Base-by-base conservation (phyloP, 2,888 invertebrate genomes). In the Phalangium opilio region DNA sequence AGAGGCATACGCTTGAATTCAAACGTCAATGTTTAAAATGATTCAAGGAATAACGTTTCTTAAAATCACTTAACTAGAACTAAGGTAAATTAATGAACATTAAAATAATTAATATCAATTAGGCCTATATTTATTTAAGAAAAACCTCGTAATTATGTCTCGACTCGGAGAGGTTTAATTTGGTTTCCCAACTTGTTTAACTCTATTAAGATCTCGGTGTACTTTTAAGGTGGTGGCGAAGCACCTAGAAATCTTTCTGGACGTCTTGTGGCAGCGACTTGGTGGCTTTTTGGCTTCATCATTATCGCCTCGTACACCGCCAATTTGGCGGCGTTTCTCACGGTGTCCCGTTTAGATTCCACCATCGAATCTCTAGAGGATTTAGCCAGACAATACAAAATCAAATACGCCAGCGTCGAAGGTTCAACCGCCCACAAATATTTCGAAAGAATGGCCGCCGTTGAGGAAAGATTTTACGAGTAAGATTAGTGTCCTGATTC, bases 231-330 rank as follows among this genome's bases (percentile, higher is more conserved):
- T 0, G 91, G 91, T 0, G 91, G 91, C 1, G 91, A 93, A 66
- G 91, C 91, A 0, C 93, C 93, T 0, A 90, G 91, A 66, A 95
- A 95, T 67, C 72, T 96, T 1, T 93, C 93, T 0, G 95, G 95
- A 0, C 75, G 95, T 43, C 70, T 96, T 11, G 81, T 96, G 0
- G 95, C 95, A 0, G 95, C 95, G 2, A 95, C 95, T 0, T 95
- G 93, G 95, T 96, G 96, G 96, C 71, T 96, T 19, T 96, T 96
- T 68, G 93, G 95, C 0, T 96, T 96, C 66, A 95, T 96, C 63
- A 91, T 96, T 56, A 95, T 96, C 63, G 96, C 96, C 3, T 93
- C 93, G 0, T 96, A 96, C 68, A 96, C 96, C 0, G 96, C 96
- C 1, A 96, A 96, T 67, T 73, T 96, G 62, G 95, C 96, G 2